A percentile compares a stretch with the other conserved stretches of the same genome.
These are phyloP conservation scores for Pyrrhia umbra DNA, from an alignment of 2,888 invertebrate species.

Conservation along the genomic window DNA sequence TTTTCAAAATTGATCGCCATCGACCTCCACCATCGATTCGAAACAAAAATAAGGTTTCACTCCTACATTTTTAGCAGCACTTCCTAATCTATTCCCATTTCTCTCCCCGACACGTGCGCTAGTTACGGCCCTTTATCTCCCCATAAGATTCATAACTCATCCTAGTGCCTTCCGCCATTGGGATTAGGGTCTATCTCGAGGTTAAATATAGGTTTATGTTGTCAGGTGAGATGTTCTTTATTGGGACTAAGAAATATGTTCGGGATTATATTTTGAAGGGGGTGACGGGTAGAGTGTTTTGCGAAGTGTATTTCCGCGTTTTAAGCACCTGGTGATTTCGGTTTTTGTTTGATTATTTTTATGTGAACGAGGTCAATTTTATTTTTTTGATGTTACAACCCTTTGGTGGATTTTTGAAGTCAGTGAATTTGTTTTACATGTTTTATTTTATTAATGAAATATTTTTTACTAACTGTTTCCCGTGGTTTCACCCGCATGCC, in stretches of 20 bases:
- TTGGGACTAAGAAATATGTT: constrained; percentile 31
- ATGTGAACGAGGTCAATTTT: background rate
- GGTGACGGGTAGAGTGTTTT: background rate
- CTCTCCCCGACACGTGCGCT: constrained; percentile 44
- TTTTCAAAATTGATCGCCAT: too few relatives aligned
- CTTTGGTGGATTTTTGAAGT: background rate
- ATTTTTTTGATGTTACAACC: background rate
- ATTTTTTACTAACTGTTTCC: too few relatives aligned
- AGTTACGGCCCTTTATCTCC: constrained; percentile 53
- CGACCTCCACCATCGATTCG: background rate
- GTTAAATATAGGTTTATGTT: constrained; percentile 58
- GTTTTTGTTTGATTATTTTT: background rate
- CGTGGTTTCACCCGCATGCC: too few relatives aligned
- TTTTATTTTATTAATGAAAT: background rate
- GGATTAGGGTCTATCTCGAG: constrained; percentile 53
- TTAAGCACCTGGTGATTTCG: constrained; percentile 10
- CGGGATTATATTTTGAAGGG: constrained; percentile 34
- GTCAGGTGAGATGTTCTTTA: constrained; percentile 53
- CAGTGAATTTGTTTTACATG: background rate
- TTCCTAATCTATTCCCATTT: constrained; percentile 57
- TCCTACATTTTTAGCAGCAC: constrained; percentile 34
- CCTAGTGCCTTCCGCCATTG: constrained; percentile 50
- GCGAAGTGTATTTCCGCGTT: constrained; percentile 13
- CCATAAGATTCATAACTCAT: constrained; percentile 62
- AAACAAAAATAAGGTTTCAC: constrained; percentile 19